These are phyloP conservation scores for Chromis chromis DNA, from an alignment of 2,797 vertebrate genomes.

Conservation along the genomic window DNA sequence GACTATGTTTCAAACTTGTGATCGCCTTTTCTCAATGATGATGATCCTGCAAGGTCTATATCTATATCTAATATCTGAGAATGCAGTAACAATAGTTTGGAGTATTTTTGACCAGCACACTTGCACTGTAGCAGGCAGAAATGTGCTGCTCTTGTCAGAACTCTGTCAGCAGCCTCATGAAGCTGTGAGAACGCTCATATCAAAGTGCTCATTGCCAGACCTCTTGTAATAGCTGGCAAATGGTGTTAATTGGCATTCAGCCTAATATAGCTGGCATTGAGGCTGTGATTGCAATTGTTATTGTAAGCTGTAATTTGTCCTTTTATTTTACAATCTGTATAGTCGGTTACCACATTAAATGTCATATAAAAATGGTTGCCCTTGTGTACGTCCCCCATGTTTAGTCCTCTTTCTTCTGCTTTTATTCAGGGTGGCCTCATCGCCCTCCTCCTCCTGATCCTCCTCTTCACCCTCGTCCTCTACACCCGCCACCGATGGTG, in stretches of 20 bases:
- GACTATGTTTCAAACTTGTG: background rate
- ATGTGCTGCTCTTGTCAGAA: slow-evolving; percentile 3
- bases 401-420: slow-evolving; percentile 1
- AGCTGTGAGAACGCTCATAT: slow-evolving; percentile 32
- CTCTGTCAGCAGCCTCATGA: slow-evolving; percentile 11
- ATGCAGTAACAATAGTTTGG: background rate
- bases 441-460: slow-evolving; percentile 92
- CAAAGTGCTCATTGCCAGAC: slow-evolving; percentile 44
- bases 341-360: slow-evolving; percentile 2
- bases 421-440: slow-evolving; percentile 93
- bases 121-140: background rate
- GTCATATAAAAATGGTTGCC: background rate
- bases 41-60: background rate
- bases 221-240: slow-evolving; percentile 47
- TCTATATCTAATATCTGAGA: background rate
- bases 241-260: slow-evolving; percentile 52
- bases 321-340: slow-evolving; percentile 12
- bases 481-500: slow-evolving; percentile 96
- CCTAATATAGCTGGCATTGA: slow-evolving; percentile 32
- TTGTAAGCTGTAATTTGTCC: slow-evolving; percentile 19
- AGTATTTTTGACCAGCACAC: background rate
- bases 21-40: background rate
- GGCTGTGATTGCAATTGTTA: slow-evolving; percentile 38
- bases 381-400: slow-evolving; percentile 4
- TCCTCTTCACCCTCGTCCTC: slow-evolving; percentile 95